Base-by-base conservation (phyloP, 2,797 vertebrate genomes). In the Notoglanidium macrostoma region DNA sequence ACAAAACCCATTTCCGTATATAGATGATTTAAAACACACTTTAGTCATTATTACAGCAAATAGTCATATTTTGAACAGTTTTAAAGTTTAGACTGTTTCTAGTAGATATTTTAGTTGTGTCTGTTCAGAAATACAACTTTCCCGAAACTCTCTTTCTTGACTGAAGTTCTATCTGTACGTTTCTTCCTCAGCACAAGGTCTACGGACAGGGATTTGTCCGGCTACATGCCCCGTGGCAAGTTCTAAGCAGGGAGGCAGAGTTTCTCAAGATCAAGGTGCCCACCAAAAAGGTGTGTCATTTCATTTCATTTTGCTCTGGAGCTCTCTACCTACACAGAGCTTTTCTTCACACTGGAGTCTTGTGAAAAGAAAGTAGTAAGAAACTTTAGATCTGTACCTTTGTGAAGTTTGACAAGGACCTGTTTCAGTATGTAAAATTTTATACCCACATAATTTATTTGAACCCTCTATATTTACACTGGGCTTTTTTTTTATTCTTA, bases 221-320 rank as follows among this genome's bases (percentile, higher is more conserved):
- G 68, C 95, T 99, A 84, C 98, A 99, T 0, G 98, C 98, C 0
- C 97, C 98, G 0, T 99, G 98, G 98, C 96, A 96, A 9, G 97
- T 98, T 7, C 95, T 99, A 89, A 97, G 97, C 93, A 95, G 98
- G 92, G 98, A 99, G 94, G 98, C 98, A 0, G 98, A 99, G 93
- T 96, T 99, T 89, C 96, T 99, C 88, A 99, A 98, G 95, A 98
- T 99, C 90, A 99, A 98, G 95, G 97, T 99, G 92, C 98, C 97
- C 85, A 99, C 98, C 44, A 99, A 98, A 94, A 98, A 97, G 96
- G 98, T 99, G 94, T 92, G 93, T 89, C 23, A 46, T 46, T 77
- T 72, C 40, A 63, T 40, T 72, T 78, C 21, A 85, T 68, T 49
- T 76, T 8, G 17, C 55, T 68, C 23, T 81, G 9, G 35, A 72